Evolutionary conservation across 2,113 vertebrate species (phyloP).

Genomic region (Morone saxatilis): DNA sequence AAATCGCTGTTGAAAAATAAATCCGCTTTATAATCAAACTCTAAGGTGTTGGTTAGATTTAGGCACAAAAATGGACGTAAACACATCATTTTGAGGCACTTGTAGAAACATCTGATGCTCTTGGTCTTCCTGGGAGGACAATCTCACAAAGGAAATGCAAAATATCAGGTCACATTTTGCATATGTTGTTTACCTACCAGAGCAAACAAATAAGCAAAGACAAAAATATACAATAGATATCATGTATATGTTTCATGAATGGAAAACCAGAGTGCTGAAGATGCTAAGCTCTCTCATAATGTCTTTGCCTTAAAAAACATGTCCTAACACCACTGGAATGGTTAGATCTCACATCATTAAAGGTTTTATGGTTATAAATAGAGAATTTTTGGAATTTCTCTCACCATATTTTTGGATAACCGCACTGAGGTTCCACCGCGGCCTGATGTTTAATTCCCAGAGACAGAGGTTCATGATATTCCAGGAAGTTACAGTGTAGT

Average conservation of each 20-base stretch:
- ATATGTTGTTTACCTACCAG: too few species aligned
- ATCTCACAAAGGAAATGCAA: too few species aligned
- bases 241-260: neutral
- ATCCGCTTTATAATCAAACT: neutral
- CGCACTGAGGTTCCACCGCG: constrained; percentile 58
- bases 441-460: constrained; percentile 54
- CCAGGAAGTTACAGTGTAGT: constrained; percentile 54
- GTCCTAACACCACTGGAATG: constrained; percentile 36
- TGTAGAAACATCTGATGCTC: too few species aligned
- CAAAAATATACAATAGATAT: neutral
- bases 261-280: neutral
- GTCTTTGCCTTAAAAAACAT: neutral
- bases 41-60: neutral
- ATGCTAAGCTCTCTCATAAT: constrained; percentile 12
- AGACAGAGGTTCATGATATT: constrained; percentile 51
- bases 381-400: constrained; percentile 64
- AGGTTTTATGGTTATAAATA: constrained; percentile 70
- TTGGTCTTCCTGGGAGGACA: too few species aligned
- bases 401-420: constrained; percentile 69
- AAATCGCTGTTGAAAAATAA: neutral
- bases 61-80: too few species aligned
- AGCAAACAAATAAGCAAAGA: neutral
- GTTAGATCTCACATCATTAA: constrained; percentile 57
- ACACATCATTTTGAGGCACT: too few species aligned
- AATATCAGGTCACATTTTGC: neutral